Conservation (phyloP, 53 echinoderm and acorn worm genomes). For the Luidia sarsii region DNA sequence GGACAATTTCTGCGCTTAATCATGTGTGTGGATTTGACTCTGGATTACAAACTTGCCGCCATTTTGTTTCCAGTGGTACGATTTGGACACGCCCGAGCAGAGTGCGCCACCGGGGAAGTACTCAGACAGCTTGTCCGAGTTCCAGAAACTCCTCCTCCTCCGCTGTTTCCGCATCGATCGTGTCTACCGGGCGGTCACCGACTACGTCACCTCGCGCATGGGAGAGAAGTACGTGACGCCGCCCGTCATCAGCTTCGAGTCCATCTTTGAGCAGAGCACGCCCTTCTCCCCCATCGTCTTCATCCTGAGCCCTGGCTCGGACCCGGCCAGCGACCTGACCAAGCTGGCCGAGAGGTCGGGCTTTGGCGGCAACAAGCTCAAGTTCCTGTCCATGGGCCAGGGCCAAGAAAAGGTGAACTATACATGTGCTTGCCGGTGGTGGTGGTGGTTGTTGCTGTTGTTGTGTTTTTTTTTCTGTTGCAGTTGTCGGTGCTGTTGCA, state of each 20-base stretch:
- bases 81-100: slow-evolving; percentile 92
- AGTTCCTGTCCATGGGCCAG: slow-evolving; percentile 99
- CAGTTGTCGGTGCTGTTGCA: no score
- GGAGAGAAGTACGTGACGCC: slow-evolving; percentile 99
- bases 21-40: no score
- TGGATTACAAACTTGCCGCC: no score
- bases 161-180: slow-evolving; percentile 98
- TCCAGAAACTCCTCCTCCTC: slow-evolving; percentile 85
- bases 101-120: slow-evolving; percentile 81
- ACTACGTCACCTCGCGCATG: slow-evolving; percentile 90
- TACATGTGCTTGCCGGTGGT: no score
- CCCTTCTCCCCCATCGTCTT: slow-evolving; percentile 98
- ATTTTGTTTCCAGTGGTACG: slow-evolving; percentile 82
- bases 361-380: slow-evolving; percentile 97
- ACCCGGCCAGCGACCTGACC: slow-evolving; percentile 95
- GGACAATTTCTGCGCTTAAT: no score
- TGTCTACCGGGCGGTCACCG: slow-evolving; percentile 95
- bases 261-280: slow-evolving; percentile 98
- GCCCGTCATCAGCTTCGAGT: slow-evolving; percentile 98
- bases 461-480: no score
- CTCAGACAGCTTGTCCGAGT: slow-evolving; percentile 72
- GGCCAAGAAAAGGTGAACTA: slow-evolving; percentile 97
- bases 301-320: slow-evolving; percentile 97
- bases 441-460: no score
- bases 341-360: slow-evolving; percentile 98